Conservation (phyloP, 2,113 vertebrate genomes). For the Aythya baeri region DNA sequence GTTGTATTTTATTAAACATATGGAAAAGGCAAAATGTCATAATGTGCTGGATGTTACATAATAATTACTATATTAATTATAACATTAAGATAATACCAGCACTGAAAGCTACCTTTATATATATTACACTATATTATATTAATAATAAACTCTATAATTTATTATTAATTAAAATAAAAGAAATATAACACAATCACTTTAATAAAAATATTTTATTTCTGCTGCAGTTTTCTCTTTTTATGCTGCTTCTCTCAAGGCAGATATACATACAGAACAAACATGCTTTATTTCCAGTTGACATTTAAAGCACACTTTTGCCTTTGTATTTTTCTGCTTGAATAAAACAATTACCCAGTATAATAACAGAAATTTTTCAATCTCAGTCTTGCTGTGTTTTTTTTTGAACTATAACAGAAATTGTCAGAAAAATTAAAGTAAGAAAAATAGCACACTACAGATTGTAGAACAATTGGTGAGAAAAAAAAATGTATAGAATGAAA, state of each 20-base stretch:
- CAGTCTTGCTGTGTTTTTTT: conserved; percentile 57
- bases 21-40: background rate
- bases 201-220: background rate
- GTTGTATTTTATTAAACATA: background rate
- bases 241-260: background rate
- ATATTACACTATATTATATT: background rate
- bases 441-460: conserved; percentile 67
- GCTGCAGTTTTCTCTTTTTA: background rate
- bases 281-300: conserved; percentile 65
- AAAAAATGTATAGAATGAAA: conserved; percentile 25
- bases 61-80: background rate
- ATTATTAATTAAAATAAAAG: background rate
- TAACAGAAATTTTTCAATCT: conserved; percentile 65
- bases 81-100: background rate
- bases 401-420: conserved; percentile 60
- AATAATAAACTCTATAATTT: background rate
- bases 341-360: conserved; percentile 68
- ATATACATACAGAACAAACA: conserved; percentile 31
- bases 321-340: conserved; percentile 61
- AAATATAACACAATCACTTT: background rate
- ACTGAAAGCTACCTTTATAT: background rate
- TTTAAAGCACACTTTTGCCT: conserved; percentile 64
- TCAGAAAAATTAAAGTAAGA: conserved; percentile 71
- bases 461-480: conserved; percentile 50
- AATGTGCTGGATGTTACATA: background rate